Conservation (phyloP, 2,888 invertebrate species). For the Acronicta psi region DNA sequence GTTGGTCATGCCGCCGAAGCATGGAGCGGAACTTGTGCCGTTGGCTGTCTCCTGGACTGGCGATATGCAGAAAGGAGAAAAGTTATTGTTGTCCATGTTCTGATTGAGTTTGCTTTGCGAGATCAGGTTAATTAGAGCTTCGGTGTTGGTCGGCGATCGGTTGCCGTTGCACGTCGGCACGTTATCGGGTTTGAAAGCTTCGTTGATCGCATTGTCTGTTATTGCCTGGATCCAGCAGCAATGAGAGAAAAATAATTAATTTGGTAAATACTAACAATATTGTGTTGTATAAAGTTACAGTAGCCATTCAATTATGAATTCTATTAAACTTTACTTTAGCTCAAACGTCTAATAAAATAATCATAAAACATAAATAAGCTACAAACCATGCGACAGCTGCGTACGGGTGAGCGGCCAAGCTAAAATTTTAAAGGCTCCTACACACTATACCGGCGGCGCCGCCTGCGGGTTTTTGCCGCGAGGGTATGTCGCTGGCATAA, state of each 20-base stretch:
- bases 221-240: constrained; percentile 65
- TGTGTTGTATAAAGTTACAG: not conserved
- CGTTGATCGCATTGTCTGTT: constrained; percentile 56
- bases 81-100: constrained; percentile 77
- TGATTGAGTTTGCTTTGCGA: constrained; percentile 65
- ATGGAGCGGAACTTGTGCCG: constrained; percentile 65
- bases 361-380: constrained; percentile 33
- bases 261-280: not conserved
- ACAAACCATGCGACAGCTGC: constrained; percentile 45
- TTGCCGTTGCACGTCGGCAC: constrained; percentile 68
- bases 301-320: constrained; percentile 30
- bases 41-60: constrained; percentile 65
- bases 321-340: too few relatives aligned
- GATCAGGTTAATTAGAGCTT: constrained; percentile 72
- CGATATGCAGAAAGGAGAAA: constrained; percentile 66
- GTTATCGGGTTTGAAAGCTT: constrained; percentile 57
- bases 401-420: constrained; percentile 22
- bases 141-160: constrained; percentile 61
- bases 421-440: constrained; percentile 6
- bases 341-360: constrained; percentile 10
- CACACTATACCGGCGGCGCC: too few relatives aligned
- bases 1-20: constrained; percentile 76
- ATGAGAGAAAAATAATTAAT: constrained; percentile 55
- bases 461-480: too few relatives aligned
- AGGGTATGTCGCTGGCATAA: too few relatives aligned